Percentiles rank a stretch among this genome's conserved stretches.
These are phyloP conservation scores for Dinomys branickii DNA, from an alignment of 2,113 vertebrate genomes.

Conservation along the genomic window DNA sequence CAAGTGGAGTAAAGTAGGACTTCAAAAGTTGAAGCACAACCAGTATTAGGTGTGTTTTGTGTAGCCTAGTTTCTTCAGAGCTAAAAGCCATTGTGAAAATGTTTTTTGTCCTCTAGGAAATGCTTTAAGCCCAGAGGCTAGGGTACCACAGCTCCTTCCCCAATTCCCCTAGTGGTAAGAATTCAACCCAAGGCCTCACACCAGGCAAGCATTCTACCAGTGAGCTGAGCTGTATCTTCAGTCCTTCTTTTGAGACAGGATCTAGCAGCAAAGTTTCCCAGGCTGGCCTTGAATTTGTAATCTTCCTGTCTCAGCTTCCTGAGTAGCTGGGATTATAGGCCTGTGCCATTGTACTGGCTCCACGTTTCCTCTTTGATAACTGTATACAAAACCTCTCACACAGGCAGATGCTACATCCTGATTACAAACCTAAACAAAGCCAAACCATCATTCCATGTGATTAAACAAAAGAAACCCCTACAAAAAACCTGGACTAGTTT, in stretches of 20 bases:
- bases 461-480: background rate
- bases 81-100: background rate
- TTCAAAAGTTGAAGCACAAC: background rate
- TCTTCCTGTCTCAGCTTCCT: background rate
- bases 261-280: background rate
- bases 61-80: slow-evolving; percentile 24
- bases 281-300: background rate
- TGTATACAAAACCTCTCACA: background rate
- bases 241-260: background rate
- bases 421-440: slow-evolving; percentile 24
- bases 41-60: background rate
- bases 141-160: background rate
- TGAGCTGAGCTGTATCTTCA: background rate
- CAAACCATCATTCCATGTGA: background rate
- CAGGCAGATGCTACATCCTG: background rate
- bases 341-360: background rate
- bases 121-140: background rate
- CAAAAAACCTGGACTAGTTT: background rate
- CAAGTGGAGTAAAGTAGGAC: background rate
- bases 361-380: background rate
- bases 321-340: background rate
- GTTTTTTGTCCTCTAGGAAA: slow-evolving; percentile 35
- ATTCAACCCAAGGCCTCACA: background rate
- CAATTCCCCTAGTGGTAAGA: background rate
- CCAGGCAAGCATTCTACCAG: background rate